Evolutionary conservation across 2,888 invertebrate species (phyloP), one percentile per base, ranked within the genome.

Genomic region (Dimorphilus gyrociliatus): DNA sequence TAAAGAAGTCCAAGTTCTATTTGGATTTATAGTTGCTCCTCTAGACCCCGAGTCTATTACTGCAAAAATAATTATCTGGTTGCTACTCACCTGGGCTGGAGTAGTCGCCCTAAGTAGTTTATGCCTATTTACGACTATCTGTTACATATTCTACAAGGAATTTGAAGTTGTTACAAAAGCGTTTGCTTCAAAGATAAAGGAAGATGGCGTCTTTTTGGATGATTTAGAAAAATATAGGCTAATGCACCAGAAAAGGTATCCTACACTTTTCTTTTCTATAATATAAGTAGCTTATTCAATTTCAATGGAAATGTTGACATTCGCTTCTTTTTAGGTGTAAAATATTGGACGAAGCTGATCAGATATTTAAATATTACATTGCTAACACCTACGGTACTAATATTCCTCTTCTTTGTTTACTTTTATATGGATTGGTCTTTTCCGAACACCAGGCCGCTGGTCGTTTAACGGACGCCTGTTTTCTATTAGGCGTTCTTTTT

Each of bases 201-300:
- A 29, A 2, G 38, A 40, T 19, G 40, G 40, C 8, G 16, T 25
- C 4, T 32, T 40, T 19, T 25, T 19, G 2, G 40, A 38, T 15
- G 36, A 39, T 30, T 27, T 50, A 13, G 48, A 48, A 27, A 41
- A 44, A 23, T 43, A 44, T 38, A 41, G 50, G 12, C 31, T 47
- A 30, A 39, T 38, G 27, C 47, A 47, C 39, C 45, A 47, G 38
- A 38, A 38, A 10, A 30, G 40, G n/a, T n/a, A n/a, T n/a, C n/a
- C n/a, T n/a, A n/a, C n/a, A n/a, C n/a, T n/a, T n/a, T n/a, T n/a
- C n/a, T n/a, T n/a, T n/a, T n/a, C n/a, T n/a, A n/a, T n/a, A n/a
- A n/a, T n/a, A n/a, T n/a, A n/a, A n/a, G n/a, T n/a, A n/a, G n/a
- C n/a, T n/a, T n/a, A n/a, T n/a, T n/a, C n/a, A n/a, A n/a, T n/a